phyloP scores from a whole-genome alignment of 2,797 vertebrate species.

The Zalophus californianus region DNA sequence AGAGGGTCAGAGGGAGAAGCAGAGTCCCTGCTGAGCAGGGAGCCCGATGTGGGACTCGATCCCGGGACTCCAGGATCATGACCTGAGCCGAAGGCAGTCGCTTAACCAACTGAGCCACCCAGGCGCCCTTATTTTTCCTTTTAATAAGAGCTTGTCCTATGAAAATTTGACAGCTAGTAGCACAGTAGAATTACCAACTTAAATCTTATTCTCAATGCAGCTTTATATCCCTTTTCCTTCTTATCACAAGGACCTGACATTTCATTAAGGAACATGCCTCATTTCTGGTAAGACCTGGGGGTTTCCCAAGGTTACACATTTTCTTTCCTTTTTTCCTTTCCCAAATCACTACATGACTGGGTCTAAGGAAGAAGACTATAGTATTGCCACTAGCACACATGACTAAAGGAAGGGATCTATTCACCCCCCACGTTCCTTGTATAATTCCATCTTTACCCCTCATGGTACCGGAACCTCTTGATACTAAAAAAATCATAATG shows the following conservation, averaged over 20 bases:
- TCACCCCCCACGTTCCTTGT: background rate
- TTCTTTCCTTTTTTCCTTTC: background rate
- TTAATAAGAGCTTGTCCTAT: background rate
- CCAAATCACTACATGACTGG: background rate
- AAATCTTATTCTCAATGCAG: background rate
- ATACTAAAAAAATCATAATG: conserved; percentile 13
- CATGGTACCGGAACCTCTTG: background rate
- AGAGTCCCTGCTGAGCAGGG: too few relatives aligned
- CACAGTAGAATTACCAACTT: background rate
- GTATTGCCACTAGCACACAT: background rate
- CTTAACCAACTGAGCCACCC: too few relatives aligned
- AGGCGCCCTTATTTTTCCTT: background rate
- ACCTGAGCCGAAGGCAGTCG: too few relatives aligned
- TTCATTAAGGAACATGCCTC: background rate
- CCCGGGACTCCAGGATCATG: too few relatives aligned
- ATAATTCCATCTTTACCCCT: background rate
- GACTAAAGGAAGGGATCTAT: background rate
- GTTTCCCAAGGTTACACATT: background rate
- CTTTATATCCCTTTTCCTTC: background rate
- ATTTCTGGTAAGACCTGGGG: background rate
- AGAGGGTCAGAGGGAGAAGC: too few relatives aligned
- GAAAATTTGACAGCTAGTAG: background rate
- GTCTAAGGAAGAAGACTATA: background rate
- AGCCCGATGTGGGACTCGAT: too few relatives aligned
- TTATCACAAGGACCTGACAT: background rate